Base-by-base conservation (phyloP, 2,888 invertebrate genomes). In the Peribatodes rhomboidaria region DNA sequence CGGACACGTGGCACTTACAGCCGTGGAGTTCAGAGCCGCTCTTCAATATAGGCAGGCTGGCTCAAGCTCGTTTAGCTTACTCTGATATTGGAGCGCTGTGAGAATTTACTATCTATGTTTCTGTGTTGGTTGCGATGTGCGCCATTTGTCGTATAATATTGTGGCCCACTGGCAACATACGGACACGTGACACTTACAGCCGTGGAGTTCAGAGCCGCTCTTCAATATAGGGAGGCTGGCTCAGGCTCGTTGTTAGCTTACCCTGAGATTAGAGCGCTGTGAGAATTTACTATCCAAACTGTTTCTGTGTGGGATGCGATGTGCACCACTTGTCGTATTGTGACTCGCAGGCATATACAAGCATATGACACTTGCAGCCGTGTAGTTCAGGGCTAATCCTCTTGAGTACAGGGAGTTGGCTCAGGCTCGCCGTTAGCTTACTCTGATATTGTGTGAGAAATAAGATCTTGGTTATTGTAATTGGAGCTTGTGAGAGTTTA, bases 301-400 rank as follows among this genome's bases (percentile, higher is more conserved):
- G n/a, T n/a, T n/a, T n/a, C n/a, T n/a, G n/a, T n/a, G n/a, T n/a
- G n/a, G n/a, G n/a, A n/a, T n/a, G n/a, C n/a, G 98, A 98, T 89
- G 94, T 97, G 35, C 96, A 96, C 33, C 99, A 99, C 85, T 98
- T 99, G 98, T 95, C 97, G 83, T n/a, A n/a, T n/a, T n/a, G n/a
- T 86, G 92, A 0, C 97, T 97, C 86, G 94, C 97, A 0, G 92
- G 95, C 55, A n/a, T 96, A 18, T 99, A 98, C 86, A 97, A 98
- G 0, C 94, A 95, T 42, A 98, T 98, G 97, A 98, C 99, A 0
- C 90, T 99, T 9, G 95, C 95, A 75, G 95, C 97, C 0, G 97
- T 98, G 0, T 98, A 99, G 89, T 99, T 98, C 89, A 93, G 99
- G 49, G 99, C 98, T 0, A 99, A n/a, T n/a, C n/a, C 99, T 0